These are phyloP conservation scores for Battus philenor DNA, from an alignment of 1,140 invertebrate genomes.

Conservation along the genomic window DNA sequence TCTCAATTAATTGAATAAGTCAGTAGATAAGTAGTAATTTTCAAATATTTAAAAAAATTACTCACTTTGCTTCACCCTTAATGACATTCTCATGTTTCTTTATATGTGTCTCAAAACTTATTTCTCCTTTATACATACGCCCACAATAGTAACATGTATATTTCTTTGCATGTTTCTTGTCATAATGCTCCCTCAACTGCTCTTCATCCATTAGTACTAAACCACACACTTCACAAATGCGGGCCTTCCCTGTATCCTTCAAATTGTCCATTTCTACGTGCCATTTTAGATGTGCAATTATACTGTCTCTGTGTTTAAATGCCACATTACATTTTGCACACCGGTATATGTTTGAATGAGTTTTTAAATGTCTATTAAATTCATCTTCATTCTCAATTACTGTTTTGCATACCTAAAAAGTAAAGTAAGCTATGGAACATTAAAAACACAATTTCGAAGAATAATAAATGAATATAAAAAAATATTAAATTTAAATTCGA, in stretches of 20 bases:
- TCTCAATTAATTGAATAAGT: too few species aligned
- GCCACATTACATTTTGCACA: constrained; percentile 46
- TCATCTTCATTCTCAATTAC: constrained; percentile 47
- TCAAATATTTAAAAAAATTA: constrained; percentile 4
- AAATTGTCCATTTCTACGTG: constrained; percentile 37
- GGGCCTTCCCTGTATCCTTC: constrained; percentile 21
- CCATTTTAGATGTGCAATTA: constrained; percentile 50
- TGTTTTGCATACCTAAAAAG: constrained; percentile 33
- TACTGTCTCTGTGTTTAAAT: constrained; percentile 49
- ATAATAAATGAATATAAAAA: too few species aligned
- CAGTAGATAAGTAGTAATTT: too few species aligned
- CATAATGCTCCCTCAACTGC: constrained; percentile 37
- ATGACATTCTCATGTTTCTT: constrained; percentile 55
- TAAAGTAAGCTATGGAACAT: neutral
- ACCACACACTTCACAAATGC: constrained; percentile 58
- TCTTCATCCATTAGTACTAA: constrained; percentile 35
- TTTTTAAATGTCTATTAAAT: constrained; percentile 44
- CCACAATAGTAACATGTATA: constrained; percentile 64
- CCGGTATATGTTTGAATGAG: constrained; percentile 43
- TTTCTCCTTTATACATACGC: constrained; percentile 50
- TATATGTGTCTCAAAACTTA: constrained; percentile 57
- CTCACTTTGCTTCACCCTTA: constrained; percentile 34
- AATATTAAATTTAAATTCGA: too few species aligned
- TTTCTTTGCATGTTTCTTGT: constrained; percentile 48
- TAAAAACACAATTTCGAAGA: neutral